Conservation (phyloP, 2,888 invertebrate genomes). For the Chymomyza caudatula region DNA sequence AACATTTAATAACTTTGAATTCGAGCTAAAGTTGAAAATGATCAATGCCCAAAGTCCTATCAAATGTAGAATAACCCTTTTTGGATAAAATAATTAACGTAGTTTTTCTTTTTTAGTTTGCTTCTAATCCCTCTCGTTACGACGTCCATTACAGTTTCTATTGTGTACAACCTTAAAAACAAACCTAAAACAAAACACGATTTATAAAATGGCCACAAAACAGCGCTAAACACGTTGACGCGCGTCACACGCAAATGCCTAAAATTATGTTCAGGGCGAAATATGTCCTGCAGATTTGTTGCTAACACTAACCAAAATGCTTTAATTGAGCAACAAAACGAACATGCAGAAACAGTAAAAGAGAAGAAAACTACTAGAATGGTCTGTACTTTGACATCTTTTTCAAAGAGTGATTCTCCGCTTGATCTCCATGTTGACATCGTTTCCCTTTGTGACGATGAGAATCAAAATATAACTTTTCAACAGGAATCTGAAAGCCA, state of each 20-base stretch:
- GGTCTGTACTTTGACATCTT: no score
- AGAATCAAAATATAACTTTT: no score
- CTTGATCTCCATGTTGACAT: no score
- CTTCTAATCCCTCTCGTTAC: neutral
- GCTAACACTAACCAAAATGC: neutral
- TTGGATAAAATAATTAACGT: no score
- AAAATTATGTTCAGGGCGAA: slow-evolving; percentile 33
- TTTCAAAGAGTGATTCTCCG: no score
- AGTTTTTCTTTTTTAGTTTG: slow-evolving; percentile 16
- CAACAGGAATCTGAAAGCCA: no score
- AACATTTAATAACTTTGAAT: no score
- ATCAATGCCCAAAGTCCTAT: no score
- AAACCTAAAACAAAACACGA: slow-evolving; percentile 42
- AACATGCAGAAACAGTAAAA: neutral
- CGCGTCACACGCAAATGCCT: slow-evolving; percentile 59
- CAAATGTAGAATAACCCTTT: no score
- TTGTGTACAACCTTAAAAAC: neutral
- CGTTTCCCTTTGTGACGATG: no score
- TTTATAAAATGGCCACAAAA: slow-evolving; percentile 67
- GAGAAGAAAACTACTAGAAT: neutral
- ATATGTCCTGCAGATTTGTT: neutral
- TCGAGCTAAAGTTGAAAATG: no score
- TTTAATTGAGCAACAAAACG: slow-evolving; percentile 47
- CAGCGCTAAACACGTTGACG: slow-evolving; percentile 65
- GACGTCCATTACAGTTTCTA: neutral